Percentiles rank a stretch among this genome's conserved stretches.
Evolutionary conservation across 2,797 vertebrate species (phyloP).

Genomic region (Poliocrania exsul): DNA sequence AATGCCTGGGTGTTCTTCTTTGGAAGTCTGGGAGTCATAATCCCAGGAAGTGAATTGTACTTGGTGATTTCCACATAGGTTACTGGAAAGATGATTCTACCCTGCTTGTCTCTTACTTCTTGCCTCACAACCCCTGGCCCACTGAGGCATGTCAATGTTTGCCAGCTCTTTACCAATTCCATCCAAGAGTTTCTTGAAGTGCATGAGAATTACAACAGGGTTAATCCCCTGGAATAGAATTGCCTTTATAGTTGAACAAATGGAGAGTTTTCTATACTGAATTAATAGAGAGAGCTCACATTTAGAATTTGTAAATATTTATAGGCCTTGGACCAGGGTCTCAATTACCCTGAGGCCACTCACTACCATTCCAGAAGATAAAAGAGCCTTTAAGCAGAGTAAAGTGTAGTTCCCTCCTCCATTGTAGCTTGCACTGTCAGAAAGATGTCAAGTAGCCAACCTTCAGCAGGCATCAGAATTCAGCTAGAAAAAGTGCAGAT

Average conservation of each 20-base stretch:
- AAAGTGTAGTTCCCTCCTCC: not conserved
- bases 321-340: not conserved
- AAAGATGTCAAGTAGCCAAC: not conserved
- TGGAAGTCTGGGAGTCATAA: constrained; percentile 1
- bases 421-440: not conserved
- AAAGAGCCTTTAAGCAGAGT: not conserved
- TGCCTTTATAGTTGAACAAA: constrained; percentile 5
- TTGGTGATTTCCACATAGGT: constrained; percentile 21
- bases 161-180: constrained; percentile 21
- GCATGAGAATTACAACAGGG: not conserved
- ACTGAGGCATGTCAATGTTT: not conserved
- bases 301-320: constrained; percentile 49
- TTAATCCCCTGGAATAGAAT: constrained; percentile 39
- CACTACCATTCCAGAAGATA: not conserved
- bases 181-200: not conserved
- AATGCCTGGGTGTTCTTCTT: not conserved
- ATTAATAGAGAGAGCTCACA: not conserved
- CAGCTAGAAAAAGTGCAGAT: not conserved
- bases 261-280: not conserved
- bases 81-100: constrained; percentile 12
- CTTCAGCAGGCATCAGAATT: not conserved
- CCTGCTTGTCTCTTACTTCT: not conserved
- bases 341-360: not conserved
- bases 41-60: not conserved
- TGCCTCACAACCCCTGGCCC: not conserved